phyloP scores from a whole-genome alignment of 2,888 invertebrate genomes.

The Pammene fasciana region DNA sequence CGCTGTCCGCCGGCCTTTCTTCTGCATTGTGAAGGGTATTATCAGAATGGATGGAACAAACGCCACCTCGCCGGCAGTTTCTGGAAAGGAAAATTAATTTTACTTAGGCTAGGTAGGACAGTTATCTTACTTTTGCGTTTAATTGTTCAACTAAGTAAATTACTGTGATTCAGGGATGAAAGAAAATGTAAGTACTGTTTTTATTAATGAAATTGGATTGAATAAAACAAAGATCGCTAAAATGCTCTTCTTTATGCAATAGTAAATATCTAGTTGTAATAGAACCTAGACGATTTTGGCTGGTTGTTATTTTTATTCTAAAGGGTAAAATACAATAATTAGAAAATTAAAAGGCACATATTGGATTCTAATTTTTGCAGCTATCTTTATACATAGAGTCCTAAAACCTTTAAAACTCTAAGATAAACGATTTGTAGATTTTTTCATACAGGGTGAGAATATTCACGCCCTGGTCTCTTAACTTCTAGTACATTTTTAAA shows the following conservation, averaged over 20 bases:
- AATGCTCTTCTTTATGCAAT: neutral
- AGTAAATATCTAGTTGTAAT: too few relatives aligned
- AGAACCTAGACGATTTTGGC: too few relatives aligned
- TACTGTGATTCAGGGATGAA: slow-evolving; percentile 17
- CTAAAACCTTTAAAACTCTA: too few relatives aligned
- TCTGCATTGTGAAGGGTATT: slow-evolving; percentile 49
- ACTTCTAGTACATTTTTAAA: too few relatives aligned
- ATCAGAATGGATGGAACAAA: slow-evolving; percentile 49
- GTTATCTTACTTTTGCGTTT: slow-evolving; percentile 34
- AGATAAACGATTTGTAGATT: too few relatives aligned
- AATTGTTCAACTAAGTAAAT: slow-evolving; percentile 41
- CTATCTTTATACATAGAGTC: too few relatives aligned
- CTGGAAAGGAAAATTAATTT: slow-evolving; percentile 48
- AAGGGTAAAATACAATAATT: too few relatives aligned
- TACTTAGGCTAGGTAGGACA: slow-evolving; percentile 39
- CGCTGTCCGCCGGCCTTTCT: slow-evolving; percentile 47
- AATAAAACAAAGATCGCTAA: slow-evolving; percentile 3
- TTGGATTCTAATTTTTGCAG: too few relatives aligned
- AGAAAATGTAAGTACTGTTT: slow-evolving; percentile 28
- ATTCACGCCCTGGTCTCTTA: too few relatives aligned
- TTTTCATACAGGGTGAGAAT: too few relatives aligned
- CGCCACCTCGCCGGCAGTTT: slow-evolving; percentile 48
- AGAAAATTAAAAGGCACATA: too few relatives aligned
- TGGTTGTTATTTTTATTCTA: too few relatives aligned
- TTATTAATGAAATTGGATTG: slow-evolving; percentile 27